Evolutionary conservation across 1,140 invertebrate species (phyloP).

Genomic region (Musca domestica): DNA sequence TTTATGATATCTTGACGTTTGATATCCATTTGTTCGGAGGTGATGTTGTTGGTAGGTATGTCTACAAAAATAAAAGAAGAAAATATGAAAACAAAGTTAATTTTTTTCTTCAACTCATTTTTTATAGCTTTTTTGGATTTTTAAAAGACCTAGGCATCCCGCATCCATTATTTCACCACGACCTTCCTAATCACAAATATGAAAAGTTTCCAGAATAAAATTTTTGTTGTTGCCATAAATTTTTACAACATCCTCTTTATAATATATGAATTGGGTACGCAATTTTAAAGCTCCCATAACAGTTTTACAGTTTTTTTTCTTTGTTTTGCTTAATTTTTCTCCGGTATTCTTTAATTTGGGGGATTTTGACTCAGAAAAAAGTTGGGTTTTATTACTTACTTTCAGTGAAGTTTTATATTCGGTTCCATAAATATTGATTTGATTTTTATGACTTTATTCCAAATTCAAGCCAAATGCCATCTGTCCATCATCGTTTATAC

Average conservation of each 20-base stretch:
- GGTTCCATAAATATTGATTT: no score
- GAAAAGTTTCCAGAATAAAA: no score
- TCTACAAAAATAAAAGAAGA: not conserved
- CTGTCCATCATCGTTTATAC: no score
- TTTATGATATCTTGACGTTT: conserved; percentile 2
- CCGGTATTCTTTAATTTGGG: not conserved
- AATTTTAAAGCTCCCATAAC: not conserved
- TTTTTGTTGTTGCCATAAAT: no score
- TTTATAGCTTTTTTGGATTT: conserved; percentile 6
- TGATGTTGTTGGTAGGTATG: not conserved
- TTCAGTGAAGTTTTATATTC: not conserved
- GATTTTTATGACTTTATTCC: conserved; percentile 20
- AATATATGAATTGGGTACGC: not conserved
- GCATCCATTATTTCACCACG: not conserved
- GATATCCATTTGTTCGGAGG: not conserved
- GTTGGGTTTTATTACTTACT: not conserved
- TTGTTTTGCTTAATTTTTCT: conserved; percentile 3
- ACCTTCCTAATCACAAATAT: no score
- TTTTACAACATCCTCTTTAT: no score
- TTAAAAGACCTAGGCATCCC: not conserved
- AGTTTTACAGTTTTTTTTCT: not conserved
- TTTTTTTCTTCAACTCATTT: not conserved
- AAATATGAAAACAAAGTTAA: not conserved
- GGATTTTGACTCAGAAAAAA: not conserved
- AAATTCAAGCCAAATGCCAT: not conserved